A percentile compares a stretch with the other conserved stretches of the same genome.
phyloP scores from a whole-genome alignment of 2,888 invertebrate genomes.

The Spisula solida region DNA sequence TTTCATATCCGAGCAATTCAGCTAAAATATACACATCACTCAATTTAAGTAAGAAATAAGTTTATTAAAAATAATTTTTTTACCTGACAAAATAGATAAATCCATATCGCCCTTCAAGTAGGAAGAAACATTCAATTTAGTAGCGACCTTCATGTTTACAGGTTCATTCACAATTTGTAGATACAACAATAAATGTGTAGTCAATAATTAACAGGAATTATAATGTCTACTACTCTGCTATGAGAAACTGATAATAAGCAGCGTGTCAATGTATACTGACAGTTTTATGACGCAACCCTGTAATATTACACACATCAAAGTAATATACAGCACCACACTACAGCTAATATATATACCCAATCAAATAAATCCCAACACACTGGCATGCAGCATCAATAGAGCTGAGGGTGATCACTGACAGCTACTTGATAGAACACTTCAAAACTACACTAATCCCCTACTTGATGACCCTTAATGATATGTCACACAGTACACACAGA shows the following conservation, averaged over 20 bases:
- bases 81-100: conserved; percentile 15
- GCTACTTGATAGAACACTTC: too few species aligned
- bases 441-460: neutral
- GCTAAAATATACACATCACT: too few species aligned
- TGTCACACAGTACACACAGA: neutral
- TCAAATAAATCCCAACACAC: too few species aligned
- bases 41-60: too few species aligned
- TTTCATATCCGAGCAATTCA: too few species aligned
- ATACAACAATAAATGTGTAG: neutral
- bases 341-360: too few species aligned
- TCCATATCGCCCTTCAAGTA: conserved; percentile 35
- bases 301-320: neutral
- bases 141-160: conserved; percentile 44
- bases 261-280: neutral
- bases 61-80: neutral
- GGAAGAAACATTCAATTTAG: conserved; percentile 32
- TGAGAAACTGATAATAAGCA: neutral
- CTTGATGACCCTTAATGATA: neutral
- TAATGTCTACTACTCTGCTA: neutral
- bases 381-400: too few species aligned
- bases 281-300: neutral
- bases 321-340: too few species aligned
- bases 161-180: neutral
- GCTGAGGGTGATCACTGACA: too few species aligned
- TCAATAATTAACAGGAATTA: neutral